Percentiles rank a stretch among this genome's conserved stretches.
Conservation (phyloP, 2,888 invertebrate genomes). For the Drosophila anceps region DNA sequence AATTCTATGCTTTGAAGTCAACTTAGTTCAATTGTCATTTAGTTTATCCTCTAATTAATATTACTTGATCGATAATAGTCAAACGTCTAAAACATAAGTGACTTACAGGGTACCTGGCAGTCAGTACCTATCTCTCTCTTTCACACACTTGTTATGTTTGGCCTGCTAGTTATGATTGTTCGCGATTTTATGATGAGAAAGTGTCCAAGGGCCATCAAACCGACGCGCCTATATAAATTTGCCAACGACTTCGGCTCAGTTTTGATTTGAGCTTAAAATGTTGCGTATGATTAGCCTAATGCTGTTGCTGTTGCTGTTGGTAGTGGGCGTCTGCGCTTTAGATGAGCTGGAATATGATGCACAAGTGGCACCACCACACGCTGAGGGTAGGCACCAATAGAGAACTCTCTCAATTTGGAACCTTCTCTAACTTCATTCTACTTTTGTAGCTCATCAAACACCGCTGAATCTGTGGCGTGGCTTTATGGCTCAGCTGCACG, state of each 20-base stretch:
- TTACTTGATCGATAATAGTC: too few species aligned
- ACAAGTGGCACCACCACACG: slow-evolving; percentile 57
- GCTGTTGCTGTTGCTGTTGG: slow-evolving; percentile 38
- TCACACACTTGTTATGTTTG: neutral
- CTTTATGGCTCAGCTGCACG: slow-evolving; percentile 53
- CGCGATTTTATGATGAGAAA: slow-evolving; percentile 48
- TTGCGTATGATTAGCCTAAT: slow-evolving; percentile 24
- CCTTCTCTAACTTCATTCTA: neutral
- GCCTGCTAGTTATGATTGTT: slow-evolving; percentile 13
- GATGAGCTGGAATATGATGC: slow-evolving; percentile 63
- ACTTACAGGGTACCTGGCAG: slow-evolving; percentile 1
- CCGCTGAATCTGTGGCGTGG: slow-evolving; percentile 44
- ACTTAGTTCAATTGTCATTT: too few species aligned
- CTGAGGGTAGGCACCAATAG: slow-evolving; percentile 35
- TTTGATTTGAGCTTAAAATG: slow-evolving; percentile 36
- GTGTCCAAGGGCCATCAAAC: slow-evolving; percentile 1
- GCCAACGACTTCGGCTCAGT: neutral
- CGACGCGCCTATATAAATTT: slow-evolving; percentile 50
- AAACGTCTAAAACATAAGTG: too few species aligned
- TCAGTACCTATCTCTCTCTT: neutral
- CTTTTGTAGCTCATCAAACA: slow-evolving; percentile 20
- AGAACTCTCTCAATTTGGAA: too few species aligned
- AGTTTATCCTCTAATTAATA: too few species aligned
- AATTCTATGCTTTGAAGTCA: too few species aligned
- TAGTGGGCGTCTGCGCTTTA: slow-evolving; percentile 30